A percentile compares a stretch with the other conserved stretches of the same genome.
These are phyloP conservation scores for Daboia siamensis DNA, from an alignment of 2,113 vertebrate genomes.

Conservation along the genomic window DNA sequence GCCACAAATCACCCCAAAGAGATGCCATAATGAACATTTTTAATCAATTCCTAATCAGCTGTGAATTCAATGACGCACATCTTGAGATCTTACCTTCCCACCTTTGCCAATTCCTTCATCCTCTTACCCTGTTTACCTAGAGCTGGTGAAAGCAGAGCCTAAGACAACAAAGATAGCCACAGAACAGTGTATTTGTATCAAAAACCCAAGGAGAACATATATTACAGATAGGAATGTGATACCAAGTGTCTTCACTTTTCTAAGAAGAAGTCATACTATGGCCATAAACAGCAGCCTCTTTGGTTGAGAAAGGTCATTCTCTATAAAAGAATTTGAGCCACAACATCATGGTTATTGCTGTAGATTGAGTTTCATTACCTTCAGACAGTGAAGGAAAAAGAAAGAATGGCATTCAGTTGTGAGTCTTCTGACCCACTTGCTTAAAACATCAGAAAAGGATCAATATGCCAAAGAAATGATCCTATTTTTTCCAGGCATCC, in stretches of 20 bases:
- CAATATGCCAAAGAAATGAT: not conserved
- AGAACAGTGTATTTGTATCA: not conserved
- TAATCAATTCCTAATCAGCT: not conserved
- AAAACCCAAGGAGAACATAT: not conserved
- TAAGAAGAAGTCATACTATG: not conserved
- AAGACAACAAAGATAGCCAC: not conserved
- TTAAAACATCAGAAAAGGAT: not conserved
- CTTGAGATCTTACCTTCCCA: not conserved
- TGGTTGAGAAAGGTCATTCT: not conserved
- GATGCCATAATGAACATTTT: not conserved
- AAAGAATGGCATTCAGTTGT: not conserved
- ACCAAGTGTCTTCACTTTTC: not conserved
- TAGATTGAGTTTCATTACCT: not conserved
- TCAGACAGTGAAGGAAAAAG: not conserved
- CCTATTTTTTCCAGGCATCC: not conserved
- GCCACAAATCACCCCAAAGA: not conserved
- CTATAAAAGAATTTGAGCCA: not conserved
- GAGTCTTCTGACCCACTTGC: not conserved
- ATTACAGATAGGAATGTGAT: not conserved
- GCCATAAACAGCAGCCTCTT: not conserved
- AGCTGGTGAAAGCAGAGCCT: not conserved
- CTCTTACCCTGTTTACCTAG: not conserved
- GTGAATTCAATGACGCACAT: not conserved
- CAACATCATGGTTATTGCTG: not conserved
- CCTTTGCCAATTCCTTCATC: not conserved